These are phyloP conservation scores for Myiotriccus ornatus DNA, from an alignment of 2,797 vertebrate genomes.

Conservation along the genomic window DNA sequence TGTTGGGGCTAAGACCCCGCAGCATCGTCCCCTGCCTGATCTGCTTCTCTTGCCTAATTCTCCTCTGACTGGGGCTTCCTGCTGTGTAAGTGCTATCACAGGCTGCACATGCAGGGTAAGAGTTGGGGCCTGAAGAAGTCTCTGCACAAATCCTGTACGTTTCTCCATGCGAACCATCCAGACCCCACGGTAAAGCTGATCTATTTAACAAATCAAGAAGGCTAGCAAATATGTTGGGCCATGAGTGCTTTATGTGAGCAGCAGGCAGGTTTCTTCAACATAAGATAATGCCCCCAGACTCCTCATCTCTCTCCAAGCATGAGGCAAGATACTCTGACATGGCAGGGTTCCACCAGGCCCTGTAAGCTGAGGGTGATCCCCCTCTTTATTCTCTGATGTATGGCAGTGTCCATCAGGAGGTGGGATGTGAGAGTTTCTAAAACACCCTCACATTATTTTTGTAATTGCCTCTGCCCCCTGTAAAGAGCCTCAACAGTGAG, in stretches of 20 bases:
- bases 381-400: background rate
- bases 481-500: background rate
- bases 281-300: background rate
- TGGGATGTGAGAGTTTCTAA: background rate
- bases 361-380: background rate
- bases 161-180: background rate
- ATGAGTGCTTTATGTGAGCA: background rate
- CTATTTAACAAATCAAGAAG: background rate
- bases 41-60: background rate
- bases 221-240: background rate
- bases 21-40: rapidly evolving
- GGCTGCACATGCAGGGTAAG: background rate
- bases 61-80: background rate
- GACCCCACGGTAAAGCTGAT: background rate
- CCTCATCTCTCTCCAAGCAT: background rate
- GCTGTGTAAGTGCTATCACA: background rate
- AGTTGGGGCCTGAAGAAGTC: background rate
- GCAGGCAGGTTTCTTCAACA: background rate
- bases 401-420: background rate
- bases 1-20: background rate
- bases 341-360: rapidly evolving
- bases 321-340: background rate
- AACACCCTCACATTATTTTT: background rate
- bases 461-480: background rate
- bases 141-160: background rate